Evolutionary conservation across 2,797 vertebrate species (phyloP), one percentile per base, ranked within the genome.

Genomic region (Pteronotus mesoamericanus): DNA sequence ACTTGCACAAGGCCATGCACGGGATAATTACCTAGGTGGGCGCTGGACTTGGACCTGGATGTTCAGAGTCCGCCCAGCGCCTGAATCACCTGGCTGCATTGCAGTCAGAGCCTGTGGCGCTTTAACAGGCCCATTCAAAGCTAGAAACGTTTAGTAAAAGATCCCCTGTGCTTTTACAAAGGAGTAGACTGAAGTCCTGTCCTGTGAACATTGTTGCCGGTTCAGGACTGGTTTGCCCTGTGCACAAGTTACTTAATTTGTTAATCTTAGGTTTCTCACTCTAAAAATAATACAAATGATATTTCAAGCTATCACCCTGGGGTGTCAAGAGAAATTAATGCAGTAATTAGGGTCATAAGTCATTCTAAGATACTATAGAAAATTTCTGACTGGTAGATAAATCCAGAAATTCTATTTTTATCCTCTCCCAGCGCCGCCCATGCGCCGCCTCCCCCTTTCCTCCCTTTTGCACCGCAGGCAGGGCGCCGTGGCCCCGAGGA

Each of bases 271-370:
- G 32, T 88, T 87, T 80, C 34, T 74, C 19, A 61, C 66, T 66
- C 66, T 96, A 72, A 94, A 96, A 89, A 94, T 80, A 92, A 71
- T 0, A 10, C 29, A 84, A 80, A 78, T 26, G 34, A 42, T 90
- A 87, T 79, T 93, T 96, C 46, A 93, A 66, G 84, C 15, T 26
- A 68, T 91, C 12, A 22, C 29, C 29, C 44, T 42, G 18, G 32
- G 42, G 74, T 66, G 34, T 75, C 55, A 32, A 51, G 29, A 72
- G 90, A 90, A 95, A 94, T 86, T 92, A 94, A 97, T 84, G 34
- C 61, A 48, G 89, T 88, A 95, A 80, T 37, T 42, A 32, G 9
- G 18, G 18, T 37, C 32, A 59, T 89, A 94, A 88, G 37, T 91
- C 53, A 95, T 84, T 94, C 64, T 53, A 75, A 92, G n/a, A 39